These are phyloP conservation scores for Tinea pellionella DNA, from an alignment of 2,888 invertebrate genomes.

Conservation along the genomic window DNA sequence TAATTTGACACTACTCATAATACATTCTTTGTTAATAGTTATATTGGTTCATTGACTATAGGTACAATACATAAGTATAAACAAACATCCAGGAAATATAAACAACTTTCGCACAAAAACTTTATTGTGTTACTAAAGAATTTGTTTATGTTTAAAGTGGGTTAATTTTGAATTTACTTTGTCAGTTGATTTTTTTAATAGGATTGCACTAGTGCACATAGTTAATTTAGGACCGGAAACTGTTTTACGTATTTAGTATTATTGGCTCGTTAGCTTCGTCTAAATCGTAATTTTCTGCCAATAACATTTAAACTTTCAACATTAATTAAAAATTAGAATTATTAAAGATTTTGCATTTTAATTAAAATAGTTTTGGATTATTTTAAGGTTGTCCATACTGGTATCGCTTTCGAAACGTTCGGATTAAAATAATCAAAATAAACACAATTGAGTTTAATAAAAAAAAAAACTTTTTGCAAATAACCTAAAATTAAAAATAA, in stretches of 20 bases:
- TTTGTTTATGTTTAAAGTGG: no score
- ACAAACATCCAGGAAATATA: background rate
- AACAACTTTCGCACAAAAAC: background rate
- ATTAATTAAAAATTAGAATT: background rate
- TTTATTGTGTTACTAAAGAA: background rate
- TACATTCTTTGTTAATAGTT: conserved; percentile 13
- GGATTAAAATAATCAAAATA: no score
- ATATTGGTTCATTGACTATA: conserved; percentile 13
- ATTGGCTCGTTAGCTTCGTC: background rate
- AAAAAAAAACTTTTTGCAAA: no score
- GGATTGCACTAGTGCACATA: background rate
- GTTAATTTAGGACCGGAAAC: background rate
- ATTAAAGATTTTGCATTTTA: no score
- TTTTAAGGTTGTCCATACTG: no score
- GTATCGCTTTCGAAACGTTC: no score
- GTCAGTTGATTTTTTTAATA: background rate
- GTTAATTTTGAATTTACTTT: no score
- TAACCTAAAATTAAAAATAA: no score
- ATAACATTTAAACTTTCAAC: background rate
- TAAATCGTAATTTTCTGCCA: background rate
- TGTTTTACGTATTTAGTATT: background rate
- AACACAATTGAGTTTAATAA: no score
- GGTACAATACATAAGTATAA: conserved; percentile 9
- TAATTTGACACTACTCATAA: conserved; percentile 31
- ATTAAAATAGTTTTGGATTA: no score